Evolutionary conservation across 2,797 vertebrate species (phyloP), one percentile per base, ranked within the genome.

Genomic region (Micromesistius poutassou): DNA sequence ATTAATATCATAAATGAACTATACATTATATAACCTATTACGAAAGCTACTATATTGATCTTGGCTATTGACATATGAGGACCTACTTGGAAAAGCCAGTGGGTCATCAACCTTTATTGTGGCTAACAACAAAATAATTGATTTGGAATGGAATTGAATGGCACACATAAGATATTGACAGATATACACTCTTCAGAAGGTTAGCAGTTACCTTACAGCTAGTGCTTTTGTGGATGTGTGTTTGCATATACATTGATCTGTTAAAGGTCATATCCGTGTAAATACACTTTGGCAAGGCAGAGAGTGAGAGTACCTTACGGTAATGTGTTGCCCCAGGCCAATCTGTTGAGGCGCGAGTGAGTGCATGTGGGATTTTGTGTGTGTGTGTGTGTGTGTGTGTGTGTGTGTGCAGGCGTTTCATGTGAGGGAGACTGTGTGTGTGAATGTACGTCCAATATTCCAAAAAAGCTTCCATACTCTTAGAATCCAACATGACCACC

Each of bases 91-190:
- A 74, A 12, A 4, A n/a, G 31, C 19, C 50, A 66, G 5, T 16
- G 30, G 13, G 55, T 80, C 81, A 83, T 90, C 83, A 90, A 87
- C 91, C 87, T 88, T 91, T 90, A 46, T 89, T 83, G 71, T 86
- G 75, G 79, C 77, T 89, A 89, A 89, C 86, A 90, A 88, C 74
- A 77, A 72, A 73, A 77, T 87, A 87, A 87, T 89, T 89, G 84
- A 81, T 72, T 78, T 71, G 74, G 70, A 79, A 78, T 84, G 70
- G 76, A 88, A 83, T 81, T 42, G 76, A 84, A 85, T 79, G 74
- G 71, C 81, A 83, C 1, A 30, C 84, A 83, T 84, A 87, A 84
- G 78, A 78, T 81, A 88, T 86, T 30, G 83, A 91, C 80, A 76
- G 28, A 42, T 76, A 38, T 80, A 80, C 36, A 73, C 71, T 78